A percentile compares a stretch with the other conserved stretches of the same genome.
Conservation (phyloP, 2,888 invertebrate genomes). For the Limulus polyphemus region DNA sequence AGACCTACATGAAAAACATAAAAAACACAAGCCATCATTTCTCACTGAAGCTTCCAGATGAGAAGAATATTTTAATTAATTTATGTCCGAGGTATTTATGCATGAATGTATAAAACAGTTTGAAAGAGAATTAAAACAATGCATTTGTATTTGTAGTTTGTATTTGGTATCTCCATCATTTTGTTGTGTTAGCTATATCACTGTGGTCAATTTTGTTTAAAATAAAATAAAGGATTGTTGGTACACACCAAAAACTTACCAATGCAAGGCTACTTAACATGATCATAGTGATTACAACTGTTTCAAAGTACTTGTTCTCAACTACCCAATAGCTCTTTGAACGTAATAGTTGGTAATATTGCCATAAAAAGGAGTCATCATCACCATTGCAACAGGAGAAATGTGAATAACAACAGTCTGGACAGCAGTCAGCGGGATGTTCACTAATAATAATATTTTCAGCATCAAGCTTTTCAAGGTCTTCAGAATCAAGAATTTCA, state of each 20-base stretch:
- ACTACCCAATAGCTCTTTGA: slow-evolving; percentile 87
- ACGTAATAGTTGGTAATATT: slow-evolving; percentile 65
- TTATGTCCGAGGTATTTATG: no score
- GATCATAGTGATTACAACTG: slow-evolving; percentile 97
- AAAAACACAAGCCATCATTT: no score
- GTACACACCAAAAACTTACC: slow-evolving; percentile 46
- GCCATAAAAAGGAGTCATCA: slow-evolving; percentile 85
- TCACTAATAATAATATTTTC: slow-evolving; percentile 53
- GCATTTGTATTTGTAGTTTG: no score
- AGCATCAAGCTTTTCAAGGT: slow-evolving; percentile 42
- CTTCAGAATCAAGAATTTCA: slow-evolving; percentile 22
- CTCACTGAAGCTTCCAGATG: no score
- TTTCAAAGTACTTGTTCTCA: slow-evolving; percentile 98
- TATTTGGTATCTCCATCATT: no score
- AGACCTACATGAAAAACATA: no score
- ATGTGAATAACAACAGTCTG: slow-evolving; percentile 47
- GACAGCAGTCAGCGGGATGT: slow-evolving; percentile 86
- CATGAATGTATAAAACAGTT: no score
- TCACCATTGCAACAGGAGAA: slow-evolving; percentile 45
- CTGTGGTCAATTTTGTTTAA: no score
- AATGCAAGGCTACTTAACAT: slow-evolving; percentile 92
- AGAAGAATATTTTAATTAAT: no score
- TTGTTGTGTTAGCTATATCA: no score
- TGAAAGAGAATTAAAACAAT: no score
- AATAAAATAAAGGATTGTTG: no score